These are phyloP conservation scores for Apolygus lucorum DNA, from an alignment of 1,140 invertebrate species.

Conservation along the genomic window DNA sequence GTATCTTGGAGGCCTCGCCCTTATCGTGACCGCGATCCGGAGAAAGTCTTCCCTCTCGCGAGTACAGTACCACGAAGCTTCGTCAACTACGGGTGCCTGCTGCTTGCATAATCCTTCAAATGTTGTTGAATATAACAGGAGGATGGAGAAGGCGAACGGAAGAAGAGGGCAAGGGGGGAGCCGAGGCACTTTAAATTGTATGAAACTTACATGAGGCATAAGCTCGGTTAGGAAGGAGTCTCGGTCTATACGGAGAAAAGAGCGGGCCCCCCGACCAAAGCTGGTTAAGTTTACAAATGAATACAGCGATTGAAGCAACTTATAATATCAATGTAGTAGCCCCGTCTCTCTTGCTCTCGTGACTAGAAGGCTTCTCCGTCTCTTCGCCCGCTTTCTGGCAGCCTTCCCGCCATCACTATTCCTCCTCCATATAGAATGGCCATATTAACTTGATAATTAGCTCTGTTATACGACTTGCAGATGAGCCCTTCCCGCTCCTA, in stretches of 20 bases:
- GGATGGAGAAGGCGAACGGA: too few species aligned
- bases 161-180: conserved; percentile 14
- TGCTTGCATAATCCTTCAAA: conserved; percentile 34
- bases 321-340: conserved; percentile 59
- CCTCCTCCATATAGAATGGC: conserved; percentile 56
- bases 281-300: conserved; percentile 61
- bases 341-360: conserved; percentile 42
- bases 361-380: conserved; percentile 30
- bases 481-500: conserved; percentile 48
- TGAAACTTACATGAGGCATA: conserved; percentile 40
- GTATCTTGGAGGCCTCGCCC: too few species aligned
- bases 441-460: conserved; percentile 86
- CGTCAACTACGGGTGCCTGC: conserved; percentile 18
- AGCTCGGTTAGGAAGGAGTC: conserved; percentile 29
- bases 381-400: conserved; percentile 33
- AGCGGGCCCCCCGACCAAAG: conserved; percentile 39
- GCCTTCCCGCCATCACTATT: conserved; percentile 37
- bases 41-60: conserved; percentile 7
- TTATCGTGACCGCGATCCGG: too few species aligned
- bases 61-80: not conserved
- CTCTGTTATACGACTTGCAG: conserved; percentile 81
- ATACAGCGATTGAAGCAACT: conserved; percentile 64
- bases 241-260: conserved; percentile 38
- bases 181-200: conserved; percentile 39
- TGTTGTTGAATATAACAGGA: conserved; percentile 34